phyloP scores from a whole-genome alignment of 2,113 vertebrate genomes.

The Leptosomus discolor region DNA sequence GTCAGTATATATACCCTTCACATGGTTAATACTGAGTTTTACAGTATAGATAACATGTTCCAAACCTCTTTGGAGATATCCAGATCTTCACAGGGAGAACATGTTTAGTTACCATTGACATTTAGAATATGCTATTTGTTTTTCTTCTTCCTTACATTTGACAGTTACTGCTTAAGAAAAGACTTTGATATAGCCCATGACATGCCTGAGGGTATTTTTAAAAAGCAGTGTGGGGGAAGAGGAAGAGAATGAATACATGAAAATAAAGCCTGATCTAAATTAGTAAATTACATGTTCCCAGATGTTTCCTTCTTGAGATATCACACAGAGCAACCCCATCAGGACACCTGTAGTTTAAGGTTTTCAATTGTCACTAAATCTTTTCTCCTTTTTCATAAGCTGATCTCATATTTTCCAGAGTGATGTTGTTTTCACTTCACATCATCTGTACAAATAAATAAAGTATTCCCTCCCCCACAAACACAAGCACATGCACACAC shows the following conservation, averaged over 20 bases:
- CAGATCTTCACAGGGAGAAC: background rate
- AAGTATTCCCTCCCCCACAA: background rate
- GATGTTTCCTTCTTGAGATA: constrained; percentile 15
- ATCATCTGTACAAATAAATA: background rate
- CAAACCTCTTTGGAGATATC: background rate
- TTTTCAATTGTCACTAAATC: background rate
- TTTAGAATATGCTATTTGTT: background rate
- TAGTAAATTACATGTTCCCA: constrained; percentile 10
- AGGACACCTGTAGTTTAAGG: background rate
- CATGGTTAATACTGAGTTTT: background rate
- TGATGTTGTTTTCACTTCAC: background rate
- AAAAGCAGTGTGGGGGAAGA: background rate
- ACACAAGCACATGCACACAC: background rate
- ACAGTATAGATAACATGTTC: background rate
- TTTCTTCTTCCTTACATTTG: background rate
- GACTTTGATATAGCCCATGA: background rate
- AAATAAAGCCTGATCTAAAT: constrained; percentile 34
- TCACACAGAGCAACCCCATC: background rate
- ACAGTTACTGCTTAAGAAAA: background rate
- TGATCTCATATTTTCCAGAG: background rate
- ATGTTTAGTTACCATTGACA: background rate
- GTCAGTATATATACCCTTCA: background rate
- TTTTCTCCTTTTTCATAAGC: background rate
- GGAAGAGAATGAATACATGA: background rate
- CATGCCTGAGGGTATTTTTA: background rate